These are phyloP conservation scores for Bombus confusus DNA, from an alignment of 1,140 invertebrate genomes.

Conservation along the genomic window DNA sequence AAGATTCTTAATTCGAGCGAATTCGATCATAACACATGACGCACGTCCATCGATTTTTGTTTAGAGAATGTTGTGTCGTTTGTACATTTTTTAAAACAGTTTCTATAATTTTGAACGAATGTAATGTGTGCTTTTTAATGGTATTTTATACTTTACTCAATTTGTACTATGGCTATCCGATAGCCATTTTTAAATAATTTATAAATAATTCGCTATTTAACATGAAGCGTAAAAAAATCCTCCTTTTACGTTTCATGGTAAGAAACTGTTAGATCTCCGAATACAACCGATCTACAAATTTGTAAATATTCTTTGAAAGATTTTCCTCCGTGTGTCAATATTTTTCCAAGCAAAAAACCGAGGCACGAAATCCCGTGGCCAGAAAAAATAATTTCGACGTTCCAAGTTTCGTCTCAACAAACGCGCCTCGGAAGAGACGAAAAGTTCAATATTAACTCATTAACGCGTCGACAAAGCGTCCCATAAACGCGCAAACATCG, in stretches of 20 bases:
- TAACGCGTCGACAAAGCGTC: slow-evolving; percentile 25
- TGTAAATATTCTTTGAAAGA: neutral
- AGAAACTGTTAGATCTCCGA: neutral
- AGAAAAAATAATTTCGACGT: neutral
- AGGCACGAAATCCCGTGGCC: neutral
- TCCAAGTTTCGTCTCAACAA: neutral
- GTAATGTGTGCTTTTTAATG: too few relatives aligned
- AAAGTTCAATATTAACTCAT: slow-evolving; percentile 44
- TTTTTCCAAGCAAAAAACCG: neutral
- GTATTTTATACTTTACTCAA: too few relatives aligned
- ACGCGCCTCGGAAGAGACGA: slow-evolving; percentile 12
- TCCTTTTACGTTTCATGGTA: neutral
- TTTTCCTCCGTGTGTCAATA: neutral
- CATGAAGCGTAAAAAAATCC: too few relatives aligned
- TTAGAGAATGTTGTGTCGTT: too few relatives aligned
- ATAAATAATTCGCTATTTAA: too few relatives aligned
- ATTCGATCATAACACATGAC: too few relatives aligned
- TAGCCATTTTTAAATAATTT: too few relatives aligned
- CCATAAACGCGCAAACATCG: slow-evolving; percentile 17
- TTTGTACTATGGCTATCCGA: too few relatives aligned
- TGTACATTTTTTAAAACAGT: too few relatives aligned
- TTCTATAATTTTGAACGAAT: too few relatives aligned
- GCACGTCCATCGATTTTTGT: too few relatives aligned
- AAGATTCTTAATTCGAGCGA: too few relatives aligned
- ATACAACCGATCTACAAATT: neutral